These are phyloP conservation scores for Laticauda colubrina DNA, from an alignment of 2,113 vertebrate genomes.

Conservation along the genomic window DNA sequence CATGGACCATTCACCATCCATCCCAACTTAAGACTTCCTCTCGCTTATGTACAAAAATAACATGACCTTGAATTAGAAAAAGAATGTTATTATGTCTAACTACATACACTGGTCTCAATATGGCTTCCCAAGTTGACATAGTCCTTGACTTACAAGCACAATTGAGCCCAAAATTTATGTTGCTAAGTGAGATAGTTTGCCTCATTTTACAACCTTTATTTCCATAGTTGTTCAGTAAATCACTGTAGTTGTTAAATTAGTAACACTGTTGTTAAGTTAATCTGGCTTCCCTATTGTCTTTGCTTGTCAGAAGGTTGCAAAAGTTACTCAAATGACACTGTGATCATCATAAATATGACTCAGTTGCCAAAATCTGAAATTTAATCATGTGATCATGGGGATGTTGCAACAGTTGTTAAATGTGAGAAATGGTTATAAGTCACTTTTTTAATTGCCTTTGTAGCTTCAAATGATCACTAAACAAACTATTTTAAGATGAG, in stretches of 20 bases:
- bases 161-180: not conserved
- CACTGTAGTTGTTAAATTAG: not conserved
- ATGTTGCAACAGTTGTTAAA: not conserved
- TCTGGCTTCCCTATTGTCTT: not conserved
- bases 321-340: not conserved
- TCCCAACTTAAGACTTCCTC: no score
- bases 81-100: no score
- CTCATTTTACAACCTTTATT: not conserved
- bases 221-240: not conserved
- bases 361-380: not conserved
- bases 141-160: not conserved
- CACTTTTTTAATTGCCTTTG: not conserved
- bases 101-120: no score
- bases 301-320: not conserved
- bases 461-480: not conserved
- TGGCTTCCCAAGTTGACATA: no score
- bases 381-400: not conserved
- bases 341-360: not conserved
- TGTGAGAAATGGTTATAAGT: not conserved
- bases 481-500: not conserved
- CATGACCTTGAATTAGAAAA: no score
- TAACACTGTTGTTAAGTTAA: not conserved
- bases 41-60: no score
- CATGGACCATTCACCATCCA: no score
- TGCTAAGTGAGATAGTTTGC: not conserved